Evolutionary conservation across 35 echinoderm and acorn worm species (phyloP).

Genomic region (Ophioderma brevispina): DNA sequence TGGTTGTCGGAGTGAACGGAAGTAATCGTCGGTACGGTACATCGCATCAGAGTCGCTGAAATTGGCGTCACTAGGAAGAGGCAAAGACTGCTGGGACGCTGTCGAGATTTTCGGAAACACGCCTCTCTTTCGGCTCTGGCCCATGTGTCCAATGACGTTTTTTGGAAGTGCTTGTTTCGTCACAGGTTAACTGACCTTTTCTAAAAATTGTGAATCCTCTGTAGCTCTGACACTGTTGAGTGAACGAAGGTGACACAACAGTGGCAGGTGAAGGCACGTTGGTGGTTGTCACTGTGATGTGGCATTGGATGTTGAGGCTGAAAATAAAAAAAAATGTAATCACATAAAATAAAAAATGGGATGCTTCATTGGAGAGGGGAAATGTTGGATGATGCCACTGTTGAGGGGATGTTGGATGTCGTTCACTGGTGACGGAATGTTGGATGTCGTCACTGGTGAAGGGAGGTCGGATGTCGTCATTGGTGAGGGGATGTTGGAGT

Average conservation of each 20-base stretch:
- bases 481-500: neutral
- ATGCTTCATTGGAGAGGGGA: no score
- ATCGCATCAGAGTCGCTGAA: slow-evolving; percentile 16
- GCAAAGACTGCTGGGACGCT: neutral
- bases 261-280: neutral
- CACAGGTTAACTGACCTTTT: no score
- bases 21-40: neutral
- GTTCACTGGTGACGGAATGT: neutral
- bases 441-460: neutral
- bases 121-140: neutral
- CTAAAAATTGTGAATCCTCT: no score
- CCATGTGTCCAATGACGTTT: no score
- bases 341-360: no score
- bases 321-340: no score
- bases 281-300: neutral
- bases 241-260: neutral
- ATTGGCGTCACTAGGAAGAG: neutral
- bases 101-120: neutral
- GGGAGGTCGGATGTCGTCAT: neutral
- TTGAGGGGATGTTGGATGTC: no score
- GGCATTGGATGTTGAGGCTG: no score
- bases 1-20: slow-evolving; percentile 9
- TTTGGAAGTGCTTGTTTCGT: no score
- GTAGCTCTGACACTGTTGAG: neutral
- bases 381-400: no score